Conservation (phyloP, 1,140 invertebrate genomes). For the Tetragnatha versicolor region DNA sequence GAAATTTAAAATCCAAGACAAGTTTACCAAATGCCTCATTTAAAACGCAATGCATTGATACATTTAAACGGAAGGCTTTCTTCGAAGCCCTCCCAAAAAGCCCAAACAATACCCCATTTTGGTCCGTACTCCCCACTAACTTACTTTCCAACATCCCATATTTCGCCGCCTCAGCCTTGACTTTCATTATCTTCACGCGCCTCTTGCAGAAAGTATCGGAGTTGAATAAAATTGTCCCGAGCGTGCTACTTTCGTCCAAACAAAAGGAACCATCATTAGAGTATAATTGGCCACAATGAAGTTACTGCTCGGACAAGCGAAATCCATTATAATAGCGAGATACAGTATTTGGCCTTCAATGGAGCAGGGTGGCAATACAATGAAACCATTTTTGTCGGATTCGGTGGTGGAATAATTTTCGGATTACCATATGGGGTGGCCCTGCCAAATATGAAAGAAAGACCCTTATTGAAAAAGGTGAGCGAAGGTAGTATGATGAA, state of each 20-base stretch:
- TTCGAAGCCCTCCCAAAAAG: too few species aligned
- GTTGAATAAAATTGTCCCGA: conserved; percentile 19
- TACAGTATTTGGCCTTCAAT: not conserved
- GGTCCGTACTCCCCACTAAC: too few species aligned
- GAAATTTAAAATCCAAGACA: too few species aligned
- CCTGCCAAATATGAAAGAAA: not conserved
- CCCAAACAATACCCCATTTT: too few species aligned
- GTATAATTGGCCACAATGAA: conserved; percentile 1
- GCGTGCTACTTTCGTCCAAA: conserved; percentile 12
- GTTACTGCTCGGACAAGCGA: not conserved
- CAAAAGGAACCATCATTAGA: conserved; percentile 13
- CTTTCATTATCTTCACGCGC: not conserved
- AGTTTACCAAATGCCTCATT: too few species aligned
- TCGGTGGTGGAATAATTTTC: not conserved
- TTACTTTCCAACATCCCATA: too few species aligned
- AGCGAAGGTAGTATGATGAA: too few species aligned
- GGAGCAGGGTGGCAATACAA: not conserved
- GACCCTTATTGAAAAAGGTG: too few species aligned
- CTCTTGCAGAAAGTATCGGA: not conserved
- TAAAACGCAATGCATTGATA: too few species aligned
- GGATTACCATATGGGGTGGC: too few species aligned
- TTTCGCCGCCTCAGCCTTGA: not conserved
- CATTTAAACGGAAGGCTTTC: too few species aligned
- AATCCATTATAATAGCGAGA: not conserved
- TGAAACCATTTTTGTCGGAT: too few species aligned